These are phyloP conservation scores for Osmoderma eremita DNA, from an alignment of 2,888 invertebrate genomes.

Conservation along the genomic window DNA sequence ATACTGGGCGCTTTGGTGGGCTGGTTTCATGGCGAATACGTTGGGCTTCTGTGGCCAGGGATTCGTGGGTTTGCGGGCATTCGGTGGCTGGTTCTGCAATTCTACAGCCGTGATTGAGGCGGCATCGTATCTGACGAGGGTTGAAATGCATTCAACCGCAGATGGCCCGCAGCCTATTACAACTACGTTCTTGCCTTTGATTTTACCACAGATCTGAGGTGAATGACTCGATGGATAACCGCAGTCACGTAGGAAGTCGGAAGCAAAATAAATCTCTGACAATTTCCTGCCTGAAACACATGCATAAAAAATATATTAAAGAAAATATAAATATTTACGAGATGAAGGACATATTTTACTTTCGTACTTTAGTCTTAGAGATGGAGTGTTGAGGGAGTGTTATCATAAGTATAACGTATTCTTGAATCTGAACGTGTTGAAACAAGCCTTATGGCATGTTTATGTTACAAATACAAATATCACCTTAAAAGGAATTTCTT, in stretches of 20 bases:
- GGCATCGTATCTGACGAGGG: slow-evolving; percentile 93
- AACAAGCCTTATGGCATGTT: too few relatives aligned
- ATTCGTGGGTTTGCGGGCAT: slow-evolving; percentile 83
- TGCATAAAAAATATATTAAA: too few relatives aligned
- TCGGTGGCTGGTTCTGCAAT: slow-evolving; percentile 94
- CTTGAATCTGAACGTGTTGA: too few relatives aligned
- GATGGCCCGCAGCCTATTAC: slow-evolving; percentile 90
- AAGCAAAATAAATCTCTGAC: slow-evolving; percentile 95
- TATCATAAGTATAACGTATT: too few relatives aligned
- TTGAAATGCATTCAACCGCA: slow-evolving; percentile 98
- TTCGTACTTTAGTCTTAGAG: too few relatives aligned
- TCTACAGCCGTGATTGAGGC: slow-evolving; percentile 92
- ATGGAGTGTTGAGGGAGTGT: too few relatives aligned
- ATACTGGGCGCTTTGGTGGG: slow-evolving; percentile 93
- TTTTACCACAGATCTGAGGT: slow-evolving; percentile 70
- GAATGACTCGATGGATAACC: slow-evolving; percentile 87
- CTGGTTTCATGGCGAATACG: slow-evolving; percentile 95
- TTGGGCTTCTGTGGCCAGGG: slow-evolving; percentile 99
- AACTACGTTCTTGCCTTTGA: slow-evolving; percentile 95
- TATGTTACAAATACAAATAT: too few relatives aligned
- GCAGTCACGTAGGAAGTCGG: slow-evolving; percentile 97
- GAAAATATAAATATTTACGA: slow-evolving; percentile 42
- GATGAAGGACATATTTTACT: too few relatives aligned
- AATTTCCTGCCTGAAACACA: slow-evolving; percentile 71
- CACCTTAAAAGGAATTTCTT: too few relatives aligned